Base-by-base conservation (phyloP, 2,888 invertebrate genomes). In the Trypoxylon attenuatum region DNA sequence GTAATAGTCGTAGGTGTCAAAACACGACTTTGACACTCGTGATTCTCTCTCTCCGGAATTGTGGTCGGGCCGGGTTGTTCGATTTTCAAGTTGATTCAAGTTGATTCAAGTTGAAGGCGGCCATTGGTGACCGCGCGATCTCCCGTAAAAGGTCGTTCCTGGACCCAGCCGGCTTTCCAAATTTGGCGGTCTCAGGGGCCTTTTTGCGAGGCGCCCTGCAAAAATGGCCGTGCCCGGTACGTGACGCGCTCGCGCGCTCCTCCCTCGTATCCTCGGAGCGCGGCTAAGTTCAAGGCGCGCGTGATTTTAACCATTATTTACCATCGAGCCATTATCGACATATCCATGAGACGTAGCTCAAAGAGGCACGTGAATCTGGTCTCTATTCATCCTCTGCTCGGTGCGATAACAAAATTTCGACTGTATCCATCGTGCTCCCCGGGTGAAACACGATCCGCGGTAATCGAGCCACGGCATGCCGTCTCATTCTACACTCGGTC, bases 101-200 rank as follows among this genome's bases (percentile, higher is more conserved):
- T n/a, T n/a, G n/a, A n/a, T n/a, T n/a, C n/a, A n/a, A n/a, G 79
- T 76, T 76, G 77, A 81, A 82, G 81, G 77, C 83, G 76, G 80
- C 83, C 80, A 84, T 83, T 76, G 78, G 77, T 73, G 69, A 71
- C 67, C 73, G 66, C 33, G 64, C 57, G 64, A 68, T 59, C 63
- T 49, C 70, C 77, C 82, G 76, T 82, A 83, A 82, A 84, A 77
- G 82, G 82, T 69, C 67, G 65, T 60, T 53, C 67, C 67, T 60
- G 67, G 69, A 62, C 57, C 69, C 69, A 50, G 74, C 63, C 82
- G 74, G 76, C 79, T 82, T 85, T 84, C 85, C 85, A 83, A 85
- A 85, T 81, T 84, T 82, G 84, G 84, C 69, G 41, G 69, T 38
- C 60, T 51, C 71, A 49, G 54, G 68, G 68, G 47, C 66, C 72